Evolutionary conservation across 2,888 invertebrate genomes (phyloP).

Genomic region (Boloria euphrosyne): DNA sequence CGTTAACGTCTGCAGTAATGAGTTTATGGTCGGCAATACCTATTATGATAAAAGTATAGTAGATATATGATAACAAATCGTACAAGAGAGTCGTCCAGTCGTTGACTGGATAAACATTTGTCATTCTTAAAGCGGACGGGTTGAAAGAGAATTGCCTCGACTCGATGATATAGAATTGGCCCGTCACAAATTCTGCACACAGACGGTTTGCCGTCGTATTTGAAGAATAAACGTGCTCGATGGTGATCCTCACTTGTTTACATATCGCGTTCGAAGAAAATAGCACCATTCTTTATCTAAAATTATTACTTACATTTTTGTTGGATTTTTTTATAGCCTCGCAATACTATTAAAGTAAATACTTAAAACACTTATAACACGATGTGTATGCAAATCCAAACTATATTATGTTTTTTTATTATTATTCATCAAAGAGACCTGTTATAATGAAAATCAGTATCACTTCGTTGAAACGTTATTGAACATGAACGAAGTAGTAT

Average conservation of each 20-base stretch:
- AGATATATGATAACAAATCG: constrained; percentile 32
- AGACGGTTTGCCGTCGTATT: constrained; percentile 53
- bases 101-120: constrained; percentile 69
- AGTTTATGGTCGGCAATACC: constrained; percentile 33
- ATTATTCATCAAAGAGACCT: background rate
- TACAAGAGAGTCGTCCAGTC: constrained; percentile 54
- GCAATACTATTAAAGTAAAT: too few relatives aligned
- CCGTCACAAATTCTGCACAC: constrained; percentile 42
- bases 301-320: background rate
- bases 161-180: constrained; percentile 42
- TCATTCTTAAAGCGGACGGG: constrained; percentile 59
- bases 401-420: background rate
- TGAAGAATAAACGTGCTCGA: constrained; percentile 69
- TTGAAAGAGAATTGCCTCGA: constrained; percentile 49
- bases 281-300: constrained; percentile 46
- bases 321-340: too few relatives aligned
- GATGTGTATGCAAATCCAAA: too few relatives aligned
- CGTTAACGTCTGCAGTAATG: constrained; percentile 52
- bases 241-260: constrained; percentile 65
- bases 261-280: constrained; percentile 58
- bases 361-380: too few relatives aligned
- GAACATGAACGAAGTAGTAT: constrained; percentile 32
- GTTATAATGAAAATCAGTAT: constrained; percentile 29
- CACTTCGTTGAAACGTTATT: constrained; percentile 29
- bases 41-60: constrained; percentile 18